Conservation (phyloP, 2,888 invertebrate species). For the Drosophila mimica region DNA sequence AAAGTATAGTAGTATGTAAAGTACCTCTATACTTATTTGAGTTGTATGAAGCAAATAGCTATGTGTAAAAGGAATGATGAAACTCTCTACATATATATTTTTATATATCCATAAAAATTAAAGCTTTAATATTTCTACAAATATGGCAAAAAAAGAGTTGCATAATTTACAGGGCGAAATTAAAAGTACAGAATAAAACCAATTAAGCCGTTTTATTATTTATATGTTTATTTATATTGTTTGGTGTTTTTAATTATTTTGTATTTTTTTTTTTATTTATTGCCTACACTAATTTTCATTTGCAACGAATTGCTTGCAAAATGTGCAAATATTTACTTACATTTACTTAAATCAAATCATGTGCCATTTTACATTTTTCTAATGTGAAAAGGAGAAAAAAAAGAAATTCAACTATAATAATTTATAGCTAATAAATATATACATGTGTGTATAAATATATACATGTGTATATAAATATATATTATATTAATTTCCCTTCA, state of each 20-base stretch:
- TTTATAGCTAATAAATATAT: too few relatives aligned
- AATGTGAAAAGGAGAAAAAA: too few relatives aligned
- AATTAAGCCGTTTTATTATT: background rate
- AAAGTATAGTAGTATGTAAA: background rate
- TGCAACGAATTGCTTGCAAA: background rate
- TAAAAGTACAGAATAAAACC: background rate
- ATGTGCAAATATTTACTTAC: background rate
- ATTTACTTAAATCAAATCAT: background rate
- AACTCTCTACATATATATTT: background rate
- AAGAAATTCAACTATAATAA: too few relatives aligned
- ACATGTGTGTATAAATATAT: too few relatives aligned
- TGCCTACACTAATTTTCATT: too few relatives aligned
- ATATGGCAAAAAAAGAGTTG: background rate
- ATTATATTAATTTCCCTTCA: background rate
- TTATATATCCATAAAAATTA: background rate
- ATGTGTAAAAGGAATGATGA: background rate
- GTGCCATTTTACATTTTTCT: background rate
- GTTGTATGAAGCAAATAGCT: too few relatives aligned
- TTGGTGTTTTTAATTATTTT: background rate
- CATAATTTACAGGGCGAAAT: background rate
- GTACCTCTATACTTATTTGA: background rate
- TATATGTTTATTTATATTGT: background rate
- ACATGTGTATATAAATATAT: too few relatives aligned
- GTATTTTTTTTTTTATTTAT: too few relatives aligned
- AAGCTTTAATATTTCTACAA: background rate